Conservation (phyloP, 2,113 vertebrate species). For the Lampris incognitus region DNA sequence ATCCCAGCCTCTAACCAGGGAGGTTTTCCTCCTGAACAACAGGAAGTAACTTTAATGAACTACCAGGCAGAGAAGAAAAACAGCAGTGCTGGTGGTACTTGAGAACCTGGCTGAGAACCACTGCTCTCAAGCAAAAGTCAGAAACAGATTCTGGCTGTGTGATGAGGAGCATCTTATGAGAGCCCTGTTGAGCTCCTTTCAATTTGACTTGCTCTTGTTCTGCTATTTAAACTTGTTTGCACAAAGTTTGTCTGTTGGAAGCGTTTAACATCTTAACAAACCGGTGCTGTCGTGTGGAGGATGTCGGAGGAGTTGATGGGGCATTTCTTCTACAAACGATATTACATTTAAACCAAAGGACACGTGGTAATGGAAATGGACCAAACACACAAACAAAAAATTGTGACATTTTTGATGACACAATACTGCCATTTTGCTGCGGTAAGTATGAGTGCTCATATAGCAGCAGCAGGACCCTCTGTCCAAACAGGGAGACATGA, state of each 20-base stretch:
- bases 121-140: no score
- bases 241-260: neutral
- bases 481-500: constrained; percentile 8
- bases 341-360: neutral
- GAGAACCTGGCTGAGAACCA: no score
- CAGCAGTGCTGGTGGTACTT: no score
- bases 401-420: neutral
- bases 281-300: constrained; percentile 24
- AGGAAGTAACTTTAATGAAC: no score
- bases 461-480: constrained; percentile 12
- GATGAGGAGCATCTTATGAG: neutral
- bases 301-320: constrained; percentile 50
- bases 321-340: constrained; percentile 21
- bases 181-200: neutral
- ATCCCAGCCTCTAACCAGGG: no score
- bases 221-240: neutral
- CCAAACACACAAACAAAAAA: no score
- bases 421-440: neutral
- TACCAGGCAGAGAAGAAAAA: no score
- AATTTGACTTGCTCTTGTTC: neutral
- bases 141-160: no score
- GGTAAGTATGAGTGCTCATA: constrained; percentile 53
- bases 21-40: no score
- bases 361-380: neutral
- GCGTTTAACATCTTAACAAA: constrained; percentile 29